These are phyloP conservation scores for Incurvaria masculella DNA, from an alignment of 2,888 invertebrate species.

Conservation along the genomic window DNA sequence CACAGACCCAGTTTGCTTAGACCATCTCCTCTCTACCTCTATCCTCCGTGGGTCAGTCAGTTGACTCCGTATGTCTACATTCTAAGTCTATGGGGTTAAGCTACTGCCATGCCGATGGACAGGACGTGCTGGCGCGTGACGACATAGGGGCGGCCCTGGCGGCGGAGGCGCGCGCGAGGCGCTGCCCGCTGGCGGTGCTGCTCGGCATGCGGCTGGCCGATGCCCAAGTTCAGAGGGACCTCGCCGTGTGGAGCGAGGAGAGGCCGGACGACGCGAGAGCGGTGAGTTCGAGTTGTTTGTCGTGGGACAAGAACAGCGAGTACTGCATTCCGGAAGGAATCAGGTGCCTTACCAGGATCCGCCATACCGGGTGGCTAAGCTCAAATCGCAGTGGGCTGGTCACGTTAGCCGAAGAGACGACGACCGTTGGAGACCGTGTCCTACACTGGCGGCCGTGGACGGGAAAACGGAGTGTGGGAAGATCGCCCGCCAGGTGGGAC, in stretches of 20 bases:
- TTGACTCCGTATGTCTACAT: background rate
- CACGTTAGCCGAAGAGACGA: too few relatives aligned
- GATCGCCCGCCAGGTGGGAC: too few relatives aligned
- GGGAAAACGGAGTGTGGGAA: too few relatives aligned
- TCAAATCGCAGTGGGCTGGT: too few relatives aligned
- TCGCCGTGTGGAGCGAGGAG: constrained; percentile 46
- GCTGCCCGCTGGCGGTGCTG: constrained; percentile 49
- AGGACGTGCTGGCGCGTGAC: constrained; percentile 52
- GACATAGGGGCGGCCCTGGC: constrained; percentile 45
- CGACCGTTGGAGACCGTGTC: too few relatives aligned
- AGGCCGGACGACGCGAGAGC: constrained; percentile 20
- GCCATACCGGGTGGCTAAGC: too few relatives aligned
- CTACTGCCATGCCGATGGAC: constrained; percentile 10
- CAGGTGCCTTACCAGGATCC: too few relatives aligned
- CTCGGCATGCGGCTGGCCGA: constrained; percentile 60
- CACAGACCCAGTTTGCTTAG: too few relatives aligned
- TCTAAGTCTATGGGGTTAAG: background rate
- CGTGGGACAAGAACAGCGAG: background rate
- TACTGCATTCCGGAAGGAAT: background rate
- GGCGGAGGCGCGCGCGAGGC: constrained; percentile 39
- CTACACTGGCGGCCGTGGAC: too few relatives aligned
- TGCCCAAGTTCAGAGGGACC: constrained; percentile 52
- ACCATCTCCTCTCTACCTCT: too few relatives aligned
- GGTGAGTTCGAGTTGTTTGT: constrained; percentile 17
- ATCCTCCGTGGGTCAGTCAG: too few relatives aligned